Evolutionary conservation across 1,140 invertebrate genomes (phyloP), one percentile per base, ranked within the genome.

Genomic region (Drosophila cardini): DNA sequence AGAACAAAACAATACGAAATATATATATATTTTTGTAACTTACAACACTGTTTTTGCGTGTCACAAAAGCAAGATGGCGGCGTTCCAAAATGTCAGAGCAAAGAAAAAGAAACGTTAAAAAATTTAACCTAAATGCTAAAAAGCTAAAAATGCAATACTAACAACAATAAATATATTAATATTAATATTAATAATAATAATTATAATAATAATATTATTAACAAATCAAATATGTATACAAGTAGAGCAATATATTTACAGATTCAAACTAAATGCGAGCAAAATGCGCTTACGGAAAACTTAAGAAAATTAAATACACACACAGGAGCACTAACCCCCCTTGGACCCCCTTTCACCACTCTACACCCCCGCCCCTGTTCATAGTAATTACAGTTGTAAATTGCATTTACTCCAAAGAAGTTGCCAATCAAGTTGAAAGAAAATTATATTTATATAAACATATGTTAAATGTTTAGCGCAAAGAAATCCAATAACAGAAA

Each of bases 21-120:
- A 77, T 86, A 70, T 48, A 77, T 86, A 86, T 86, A 86, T 86
- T 86, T 86, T 86, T 86, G 83, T 86, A 86, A 87, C 72, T 86
- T 78, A 78, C 71, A 86, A 76, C 71, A 86, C 79, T 83, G 76
- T 87, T 86, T 83, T 86, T 86, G 82, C 79, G 83, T 71, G 83
- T 86, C 84, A 83, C 84, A 85, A 78, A 67, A 8, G 53, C 21
- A 38, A 55, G 2, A 46, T 32, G 71, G 21, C 21, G 21, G 21
- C 21, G 21, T 26, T 26, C 21, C 18, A 75, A 38, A 72, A 77
- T 55, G 70, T 75, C 78, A 46, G 75, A 65, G 76, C 65, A 76
- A 75, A 46, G 80, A 80, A 52, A 52, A 32, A n/a, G 76, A 84
- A 65, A 56, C 16, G 16, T 68, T 57, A 18, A 48, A 18, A 48